Base-by-base conservation (phyloP, 2,888 invertebrate species). In the Deilephila porcellus region DNA sequence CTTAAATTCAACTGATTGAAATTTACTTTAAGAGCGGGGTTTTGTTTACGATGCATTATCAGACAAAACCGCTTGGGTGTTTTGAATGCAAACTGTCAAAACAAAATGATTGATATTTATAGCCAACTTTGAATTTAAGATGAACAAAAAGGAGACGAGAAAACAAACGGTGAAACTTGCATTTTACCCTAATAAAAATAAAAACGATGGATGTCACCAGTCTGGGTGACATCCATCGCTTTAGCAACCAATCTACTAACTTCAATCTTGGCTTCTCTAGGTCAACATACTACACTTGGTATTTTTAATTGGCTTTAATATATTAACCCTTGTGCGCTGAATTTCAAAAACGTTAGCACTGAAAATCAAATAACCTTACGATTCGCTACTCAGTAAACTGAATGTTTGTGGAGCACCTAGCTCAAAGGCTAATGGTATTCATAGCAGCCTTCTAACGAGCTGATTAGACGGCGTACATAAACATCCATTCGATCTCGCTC, bases 391-490 rank as follows among this genome's bases (percentile, higher is more conserved):
- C 60, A 1, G 56, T 56, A n/a, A 56, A 56, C n/a, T n/a, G 17
- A 56, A 56, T 56, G 56, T 17, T 29, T 63, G 6, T 63, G 32
- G n/a, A 17, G 14, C 7, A 19, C 62, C 19, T 63, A 63, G 34
- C 32, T 63, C 62, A 34, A 63, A 63, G 45, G 62, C 19, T 63
- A 63, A 34, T 63, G 62, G 19, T 34, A 75, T 77, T 78, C 37
- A 64, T 63, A 52, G 72, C 8, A 73, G 67, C 52, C 73, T 74
- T 75, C 62, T n/a, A 59, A 52, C 37, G 75, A 75, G 59, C 71
- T 78, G 73, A 75, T 81, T 82, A 63, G 62, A 63, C 34, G 62
- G 32, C 62, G 34, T 32, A 34, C 19, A 34, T 63, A 63, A 63
- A 63, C 62, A 63, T 6, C 32, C 62, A 63, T 60, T 29, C 60